Base-by-base conservation (phyloP, 64 coral and sea anemone species). In the Montipora capricornis region DNA sequence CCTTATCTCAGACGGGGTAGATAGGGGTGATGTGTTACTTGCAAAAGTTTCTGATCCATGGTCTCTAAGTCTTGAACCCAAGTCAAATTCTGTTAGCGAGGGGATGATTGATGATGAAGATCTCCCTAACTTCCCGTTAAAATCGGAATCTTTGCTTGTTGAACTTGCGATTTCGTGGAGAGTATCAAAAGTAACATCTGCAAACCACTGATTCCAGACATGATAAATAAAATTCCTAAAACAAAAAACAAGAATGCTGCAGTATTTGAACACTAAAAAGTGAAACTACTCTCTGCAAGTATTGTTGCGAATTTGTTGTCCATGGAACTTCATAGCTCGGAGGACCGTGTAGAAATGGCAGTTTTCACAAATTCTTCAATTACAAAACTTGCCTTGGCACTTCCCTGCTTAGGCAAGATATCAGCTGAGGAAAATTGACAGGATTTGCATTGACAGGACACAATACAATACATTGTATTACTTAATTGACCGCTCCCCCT, bases 171-270 rank as follows among this genome's bases (percentile, higher is more conserved):
- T 71, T 47, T 76, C 73, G 60, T 20, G 67, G 20, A 90, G 58
- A 37, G n/a, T 90, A 6, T 78, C 80, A 57, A 44, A 45, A 47
- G 70, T 74, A 47, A 73, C 44, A 78, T 53, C 73, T 17, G 71
- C 3, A 70, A 90, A 95, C 80, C 73, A 86, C 17, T 73, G 14
- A 67, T 80, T 90, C 88, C 88, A 95, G 4, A 85, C 19, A 44
- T 90, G 77, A 84, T 79, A 95, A 9, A 95, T 57, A 57, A 83
- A 88, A 45, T 88, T 81, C 59, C 93, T 95, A 51, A 20, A 70
- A 13, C 14, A 71, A 2, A 86, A 19, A 55, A 24, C 47, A 47
- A 62, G 47, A 75, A 74, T 10, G 6, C 52, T 55, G 52, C 10
- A 55, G 5, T 55, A 55, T 55, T 5, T 10, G 11, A 20, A 48